Conservation (phyloP, 2,888 invertebrate genomes). For the Willowsia nigromaculata region DNA sequence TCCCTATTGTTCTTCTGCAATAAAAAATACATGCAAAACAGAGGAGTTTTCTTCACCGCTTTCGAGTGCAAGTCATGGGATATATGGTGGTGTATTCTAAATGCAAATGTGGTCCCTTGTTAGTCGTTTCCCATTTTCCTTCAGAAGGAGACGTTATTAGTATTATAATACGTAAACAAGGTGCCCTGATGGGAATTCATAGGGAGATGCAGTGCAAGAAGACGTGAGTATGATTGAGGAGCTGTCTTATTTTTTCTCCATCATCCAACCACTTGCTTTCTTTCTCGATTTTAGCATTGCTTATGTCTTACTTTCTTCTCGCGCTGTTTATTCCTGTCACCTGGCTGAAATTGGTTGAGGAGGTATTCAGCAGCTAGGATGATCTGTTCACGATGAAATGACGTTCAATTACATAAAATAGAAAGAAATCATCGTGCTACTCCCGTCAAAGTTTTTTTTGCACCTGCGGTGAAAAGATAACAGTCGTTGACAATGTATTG, state of each 20-base stretch:
- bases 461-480: neutral
- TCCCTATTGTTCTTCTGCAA: neutral
- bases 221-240: slow-evolving; percentile 53
- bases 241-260: slow-evolving; percentile 33
- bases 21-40: neutral
- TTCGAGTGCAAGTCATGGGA: neutral
- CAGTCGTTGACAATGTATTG: no score
- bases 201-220: neutral
- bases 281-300: neutral
- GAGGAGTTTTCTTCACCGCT: neutral
- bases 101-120: slow-evolving; percentile 61
- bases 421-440: neutral
- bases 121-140: slow-evolving; percentile 54
- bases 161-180: slow-evolving; percentile 57
- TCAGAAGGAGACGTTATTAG: slow-evolving; percentile 24
- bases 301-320: neutral
- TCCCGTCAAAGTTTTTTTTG: neutral
- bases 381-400: neutral
- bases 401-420: neutral
- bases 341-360: neutral
- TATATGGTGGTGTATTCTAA: slow-evolving; percentile 38
- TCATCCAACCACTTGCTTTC: neutral
- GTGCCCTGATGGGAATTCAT: slow-evolving; percentile 52
- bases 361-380: neutral
- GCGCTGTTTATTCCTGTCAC: slow-evolving; percentile 10